Base-by-base conservation (phyloP, 2,113 vertebrate genomes). In the Etheostoma cragini region DNA sequence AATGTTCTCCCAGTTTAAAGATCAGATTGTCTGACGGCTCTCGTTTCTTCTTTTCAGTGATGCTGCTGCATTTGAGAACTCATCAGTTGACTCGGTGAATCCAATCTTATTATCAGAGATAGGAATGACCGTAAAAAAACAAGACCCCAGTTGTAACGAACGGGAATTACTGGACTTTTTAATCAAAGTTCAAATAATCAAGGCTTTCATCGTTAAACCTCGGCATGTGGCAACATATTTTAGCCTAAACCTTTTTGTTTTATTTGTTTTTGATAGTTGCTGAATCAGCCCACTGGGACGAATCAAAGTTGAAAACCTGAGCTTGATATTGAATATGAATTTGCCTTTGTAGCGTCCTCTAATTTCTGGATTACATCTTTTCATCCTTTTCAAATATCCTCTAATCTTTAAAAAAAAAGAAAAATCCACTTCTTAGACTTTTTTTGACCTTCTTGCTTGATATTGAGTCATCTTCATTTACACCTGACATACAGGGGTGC, bases 251-350 rank as follows among this genome's bases (percentile, higher is more conserved):
- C 21, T 42, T 33, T 26, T 26, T 45, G 22, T 65, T 65, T 57
- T 67, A 62, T 3, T 30, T 71, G 73, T 76, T 82, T 76, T 81
- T 86, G 81, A 87, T 82, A 63, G 84, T 77, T 72, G 78, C 76
- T 60, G 82, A 85, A 79, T 72, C 26, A 72, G 35, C 79, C 83
- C 86, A 35, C 35, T 33, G 91, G 87, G 83, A 87, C 71, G 81
- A 90, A 89, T 88, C 83, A 82, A 87, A 87, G 87, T 84, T 86
- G 73, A 91, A 91, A 26, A 88, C 81, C 81, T 76, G 87, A 87
- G 91, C 83, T 90, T 90, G 86, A 89, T 90, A 85, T 89, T 87
- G 78, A 84, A 87, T 85, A 89, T 87, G 78, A 86, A 87, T 87
- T 74, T 82, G 85, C 87, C 85, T 90, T 89, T 91, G 91, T 85